These are phyloP conservation scores for Margaritifera margaritifera DNA, from an alignment of 2,888 invertebrate genomes.

Conservation along the genomic window DNA sequence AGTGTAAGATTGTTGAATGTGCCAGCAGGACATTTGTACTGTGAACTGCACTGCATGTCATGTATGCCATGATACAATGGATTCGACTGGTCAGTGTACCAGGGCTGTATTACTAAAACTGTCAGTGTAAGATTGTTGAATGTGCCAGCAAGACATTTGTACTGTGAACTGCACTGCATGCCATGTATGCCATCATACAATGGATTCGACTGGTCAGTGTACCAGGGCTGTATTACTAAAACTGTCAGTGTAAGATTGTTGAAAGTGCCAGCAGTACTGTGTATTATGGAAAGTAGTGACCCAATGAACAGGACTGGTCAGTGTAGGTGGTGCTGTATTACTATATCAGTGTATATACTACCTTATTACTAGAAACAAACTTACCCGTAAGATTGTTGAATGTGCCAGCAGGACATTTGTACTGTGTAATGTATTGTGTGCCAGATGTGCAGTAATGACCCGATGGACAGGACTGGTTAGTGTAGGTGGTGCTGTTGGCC, in stretches of 20 bases:
- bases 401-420: constrained; percentile 63
- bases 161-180: no score
- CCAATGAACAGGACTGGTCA: constrained; percentile 64
- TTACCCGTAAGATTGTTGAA: constrained; percentile 68
- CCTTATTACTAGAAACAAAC: not conserved
- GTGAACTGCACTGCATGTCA: constrained; percentile 50
- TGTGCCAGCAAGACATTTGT: no score
- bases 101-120: no score
- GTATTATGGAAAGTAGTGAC: constrained; percentile 48
- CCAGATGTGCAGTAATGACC: constrained; percentile 67
- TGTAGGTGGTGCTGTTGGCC: constrained; percentile 57
- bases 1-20: constrained; percentile 58
- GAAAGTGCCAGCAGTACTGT: no score
- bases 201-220: no score
- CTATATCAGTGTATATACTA: no score
- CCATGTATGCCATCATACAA: no score
- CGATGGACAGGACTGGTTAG: constrained; percentile 62
- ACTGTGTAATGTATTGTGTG: constrained; percentile 53
- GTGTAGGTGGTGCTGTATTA: constrained; percentile 54
- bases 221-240: no score
- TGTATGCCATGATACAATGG: constrained; percentile 65
- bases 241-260: no score
- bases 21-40: constrained; percentile 61
- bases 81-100: constrained; percentile 61
- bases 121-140: no score